Conservation (phyloP, 2,797 vertebrate species). For the Zenarchopterus dispar region DNA sequence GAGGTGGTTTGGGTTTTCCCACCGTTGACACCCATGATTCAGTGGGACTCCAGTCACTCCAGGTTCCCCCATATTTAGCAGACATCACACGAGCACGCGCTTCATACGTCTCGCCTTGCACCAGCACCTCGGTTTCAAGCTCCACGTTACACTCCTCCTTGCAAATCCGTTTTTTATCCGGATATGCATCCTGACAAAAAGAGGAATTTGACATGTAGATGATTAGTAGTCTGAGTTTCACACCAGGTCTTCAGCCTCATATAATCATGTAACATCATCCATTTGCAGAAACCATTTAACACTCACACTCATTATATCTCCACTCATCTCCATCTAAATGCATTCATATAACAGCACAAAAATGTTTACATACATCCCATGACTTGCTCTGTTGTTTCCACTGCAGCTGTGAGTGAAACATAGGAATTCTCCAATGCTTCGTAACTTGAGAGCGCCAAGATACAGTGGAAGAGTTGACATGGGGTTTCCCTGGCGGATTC, state of each 20-base stretch:
- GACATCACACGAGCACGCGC: slow-evolving; percentile 22
- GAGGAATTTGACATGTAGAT: background rate
- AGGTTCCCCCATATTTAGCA: accelerated
- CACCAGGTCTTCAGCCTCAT: background rate
- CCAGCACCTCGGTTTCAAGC: slow-evolving; percentile 8
- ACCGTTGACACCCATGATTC: slow-evolving; percentile 12
- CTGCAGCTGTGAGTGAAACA: background rate
- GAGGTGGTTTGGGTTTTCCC: background rate
- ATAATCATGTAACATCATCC: background rate
- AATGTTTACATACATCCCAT: slow-evolving; percentile 51
- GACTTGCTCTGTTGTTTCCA: slow-evolving; percentile 45
- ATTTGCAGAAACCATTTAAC: no score
- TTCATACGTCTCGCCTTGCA: slow-evolving; percentile 18
- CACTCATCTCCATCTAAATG: background rate
- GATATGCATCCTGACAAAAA: slow-evolving; percentile 17
- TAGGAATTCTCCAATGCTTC: accelerated
- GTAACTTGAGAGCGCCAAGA: background rate
- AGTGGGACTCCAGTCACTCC: slow-evolving; percentile 24
- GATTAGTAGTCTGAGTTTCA: background rate
- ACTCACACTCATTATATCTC: background rate
- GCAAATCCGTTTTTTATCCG: accelerated
- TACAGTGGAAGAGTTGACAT: slow-evolving; percentile 35
- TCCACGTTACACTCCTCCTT: accelerated
- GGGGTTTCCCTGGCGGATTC: slow-evolving; percentile 35
- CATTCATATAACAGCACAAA: background rate